Evolutionary conservation across 23 tunicate genomes (phyloP).

Genomic region (Ciona savignyi): DNA sequence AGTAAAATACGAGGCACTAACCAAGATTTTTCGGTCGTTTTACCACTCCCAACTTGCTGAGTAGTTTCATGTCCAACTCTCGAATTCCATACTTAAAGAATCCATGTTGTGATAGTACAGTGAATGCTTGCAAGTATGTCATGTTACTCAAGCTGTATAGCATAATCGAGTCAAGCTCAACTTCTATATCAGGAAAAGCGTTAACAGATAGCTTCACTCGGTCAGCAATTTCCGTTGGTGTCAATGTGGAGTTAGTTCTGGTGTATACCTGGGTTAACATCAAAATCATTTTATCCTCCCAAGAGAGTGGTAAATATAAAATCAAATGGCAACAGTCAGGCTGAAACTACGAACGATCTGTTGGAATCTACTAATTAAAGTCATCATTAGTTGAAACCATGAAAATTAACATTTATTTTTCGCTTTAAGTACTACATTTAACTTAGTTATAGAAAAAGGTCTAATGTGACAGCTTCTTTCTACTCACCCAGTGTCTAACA

Average conservation of each 20-base stretch:
- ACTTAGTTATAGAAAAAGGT: too few species aligned
- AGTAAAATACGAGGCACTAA: too few species aligned
- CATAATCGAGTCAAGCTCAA: conserved; percentile 18
- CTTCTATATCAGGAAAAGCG: conserved; percentile 12
- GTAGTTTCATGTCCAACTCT: conserved; percentile 16
- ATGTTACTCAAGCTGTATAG: conserved; percentile 21
- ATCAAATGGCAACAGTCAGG: neutral
- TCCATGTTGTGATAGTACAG: conserved; percentile 39
- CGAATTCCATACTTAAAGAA: conserved; percentile 36
- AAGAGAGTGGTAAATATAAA: neutral
- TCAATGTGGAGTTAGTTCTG: conserved; percentile 7
- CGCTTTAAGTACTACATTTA: too few species aligned
- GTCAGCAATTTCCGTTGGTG: conserved; percentile 3
- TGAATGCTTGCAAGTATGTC: conserved; percentile 14
- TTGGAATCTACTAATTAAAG: too few species aligned
- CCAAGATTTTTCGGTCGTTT: conserved; percentile 19
- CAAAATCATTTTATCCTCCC: neutral
- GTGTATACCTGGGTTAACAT: conserved; percentile 12
- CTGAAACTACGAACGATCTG: neutral
- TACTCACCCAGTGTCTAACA: conserved; percentile 44
- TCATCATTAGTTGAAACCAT: too few species aligned
- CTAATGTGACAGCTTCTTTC: too few species aligned
- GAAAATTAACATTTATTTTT: too few species aligned
- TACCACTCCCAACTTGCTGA: conserved; percentile 23
- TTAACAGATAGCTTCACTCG: conserved; percentile 9